A percentile compares a stretch with the other conserved stretches of the same genome.
Evolutionary conservation across 2,797 vertebrate species (phyloP).

Genomic region (Gobio occitaniae): DNA sequence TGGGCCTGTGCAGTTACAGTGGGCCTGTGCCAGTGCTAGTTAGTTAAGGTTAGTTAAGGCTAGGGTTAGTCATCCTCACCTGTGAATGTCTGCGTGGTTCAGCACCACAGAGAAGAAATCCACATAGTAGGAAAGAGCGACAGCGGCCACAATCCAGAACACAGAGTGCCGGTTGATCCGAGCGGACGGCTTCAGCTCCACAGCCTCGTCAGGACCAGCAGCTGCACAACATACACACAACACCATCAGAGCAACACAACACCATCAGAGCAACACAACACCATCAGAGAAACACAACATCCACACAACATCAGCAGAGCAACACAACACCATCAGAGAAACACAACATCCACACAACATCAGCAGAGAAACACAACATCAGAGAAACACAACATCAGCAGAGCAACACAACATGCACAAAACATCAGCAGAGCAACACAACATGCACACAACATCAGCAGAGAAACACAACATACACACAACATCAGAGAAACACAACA

Average conservation of each 20-base stretch:
- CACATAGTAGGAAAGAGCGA: conserved; percentile 89
- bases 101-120: conserved; percentile 87
- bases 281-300: neutral
- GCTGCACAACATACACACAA: neutral
- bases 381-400: neutral
- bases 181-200: conserved; percentile 82
- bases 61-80: conserved; percentile 78
- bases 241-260: neutral
- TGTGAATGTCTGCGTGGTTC: conserved; percentile 83
- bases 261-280: no score
- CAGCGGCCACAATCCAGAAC: conserved; percentile 92
- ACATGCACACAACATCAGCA: no score
- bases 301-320: neutral
- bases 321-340: no score
- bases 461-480: no score
- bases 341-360: neutral
- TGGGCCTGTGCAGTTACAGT: neutral
- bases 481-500: no score
- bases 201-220: conserved; percentile 74
- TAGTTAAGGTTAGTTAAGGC: neutral
- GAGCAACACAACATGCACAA: no score
- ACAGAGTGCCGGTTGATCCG: conserved; percentile 91
- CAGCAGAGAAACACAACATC: no score
- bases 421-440: no score
- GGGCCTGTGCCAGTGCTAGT: no score